phyloP scores from a whole-genome alignment of 2,113 vertebrate genomes.

The Columba janthina region DNA sequence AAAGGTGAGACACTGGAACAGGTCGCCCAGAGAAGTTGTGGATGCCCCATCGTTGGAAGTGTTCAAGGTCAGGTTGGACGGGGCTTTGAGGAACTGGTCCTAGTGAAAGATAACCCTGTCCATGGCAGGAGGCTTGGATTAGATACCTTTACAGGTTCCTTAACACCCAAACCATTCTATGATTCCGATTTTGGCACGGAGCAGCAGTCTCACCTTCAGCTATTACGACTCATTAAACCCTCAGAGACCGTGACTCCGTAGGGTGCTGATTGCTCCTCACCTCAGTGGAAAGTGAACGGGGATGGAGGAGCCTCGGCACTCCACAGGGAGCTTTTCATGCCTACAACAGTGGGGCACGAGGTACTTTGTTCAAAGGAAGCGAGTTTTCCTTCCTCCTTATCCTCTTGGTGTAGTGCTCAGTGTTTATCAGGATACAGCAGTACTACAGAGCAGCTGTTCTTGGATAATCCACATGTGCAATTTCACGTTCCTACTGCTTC shows the following conservation, averaged over 20 bases:
- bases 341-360: background rate
- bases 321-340: background rate
- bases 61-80: background rate
- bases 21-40: background rate
- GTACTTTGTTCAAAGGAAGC: background rate
- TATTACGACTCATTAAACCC: background rate
- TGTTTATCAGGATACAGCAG: background rate
- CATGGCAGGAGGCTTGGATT: background rate
- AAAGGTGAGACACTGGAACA: background rate
- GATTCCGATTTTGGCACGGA: background rate
- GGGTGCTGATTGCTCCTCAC: background rate
- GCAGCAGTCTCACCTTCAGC: background rate
- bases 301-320: background rate
- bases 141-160: background rate
- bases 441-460: background rate
- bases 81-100: background rate
- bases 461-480: background rate
- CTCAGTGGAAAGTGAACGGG: background rate
- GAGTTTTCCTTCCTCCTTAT: background rate
- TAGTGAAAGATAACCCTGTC: background rate
- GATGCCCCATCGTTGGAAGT: rapidly evolving
- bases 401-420: background rate
- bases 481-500: background rate
- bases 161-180: background rate
- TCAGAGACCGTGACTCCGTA: background rate